These are phyloP conservation scores for Ispidina lecontei DNA, from an alignment of 2,797 vertebrate species.

Conservation along the genomic window DNA sequence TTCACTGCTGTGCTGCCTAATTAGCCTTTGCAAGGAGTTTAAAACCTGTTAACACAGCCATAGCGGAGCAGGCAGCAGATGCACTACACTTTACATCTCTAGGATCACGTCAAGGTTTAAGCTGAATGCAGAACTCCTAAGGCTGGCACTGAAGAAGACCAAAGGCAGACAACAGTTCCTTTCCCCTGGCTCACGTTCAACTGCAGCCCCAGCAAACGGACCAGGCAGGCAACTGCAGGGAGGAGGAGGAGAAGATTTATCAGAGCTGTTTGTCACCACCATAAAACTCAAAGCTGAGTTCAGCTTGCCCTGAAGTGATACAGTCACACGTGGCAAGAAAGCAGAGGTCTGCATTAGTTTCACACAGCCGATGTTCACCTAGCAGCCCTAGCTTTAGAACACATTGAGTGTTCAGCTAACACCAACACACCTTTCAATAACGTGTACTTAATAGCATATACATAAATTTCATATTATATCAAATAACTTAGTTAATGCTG, in stretches of 20 bases:
- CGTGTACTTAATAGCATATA: neutral
- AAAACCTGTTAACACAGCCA: neutral
- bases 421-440: neutral
- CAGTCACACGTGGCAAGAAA: neutral
- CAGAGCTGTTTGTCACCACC: neutral
- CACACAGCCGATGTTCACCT: neutral
- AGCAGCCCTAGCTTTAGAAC: neutral
- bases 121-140: neutral
- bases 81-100: neutral
- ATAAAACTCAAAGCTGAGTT: neutral
- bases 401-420: neutral
- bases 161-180: neutral
- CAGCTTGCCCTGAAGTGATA: neutral
- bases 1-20: neutral
- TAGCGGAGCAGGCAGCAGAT: neutral
- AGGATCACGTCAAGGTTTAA: neutral
- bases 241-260: neutral
- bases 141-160: neutral
- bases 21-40: too few species aligned
- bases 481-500: neutral
- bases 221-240: neutral
- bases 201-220: neutral
- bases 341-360: neutral
- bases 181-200: fast-evolving
- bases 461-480: neutral